phyloP scores from a whole-genome alignment of 2,888 invertebrate genomes.

The Miltochrista miniata region DNA sequence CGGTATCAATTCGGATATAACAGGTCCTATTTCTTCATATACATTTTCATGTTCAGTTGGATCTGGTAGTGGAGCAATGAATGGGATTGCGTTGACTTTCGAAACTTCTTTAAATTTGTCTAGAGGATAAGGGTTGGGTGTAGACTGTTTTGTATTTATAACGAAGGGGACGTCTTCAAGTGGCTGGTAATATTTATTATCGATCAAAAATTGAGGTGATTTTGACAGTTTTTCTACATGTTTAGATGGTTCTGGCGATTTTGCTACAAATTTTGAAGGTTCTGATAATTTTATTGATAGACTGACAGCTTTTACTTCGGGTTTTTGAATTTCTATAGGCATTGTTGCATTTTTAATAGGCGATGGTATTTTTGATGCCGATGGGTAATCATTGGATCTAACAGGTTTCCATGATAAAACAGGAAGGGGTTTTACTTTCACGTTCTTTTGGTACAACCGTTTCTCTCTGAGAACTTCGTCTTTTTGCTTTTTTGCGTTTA shows the following conservation, averaged over 20 bases:
- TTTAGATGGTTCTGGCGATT: constrained; percentile 34
- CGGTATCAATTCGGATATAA: constrained; percentile 27
- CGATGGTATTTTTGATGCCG: constrained; percentile 43
- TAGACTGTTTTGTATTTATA: constrained; percentile 51
- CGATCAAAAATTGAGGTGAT: constrained; percentile 65
- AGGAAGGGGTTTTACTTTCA: constrained; percentile 57
- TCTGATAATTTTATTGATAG: constrained; percentile 1
- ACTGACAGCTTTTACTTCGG: constrained; percentile 12
- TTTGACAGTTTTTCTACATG: constrained; percentile 57
- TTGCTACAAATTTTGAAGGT: constrained; percentile 5
- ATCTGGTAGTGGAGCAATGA: constrained; percentile 26
- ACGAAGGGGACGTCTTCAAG: constrained; percentile 66
- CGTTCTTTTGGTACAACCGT: constrained; percentile 63
- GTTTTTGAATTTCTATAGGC: constrained; percentile 37
- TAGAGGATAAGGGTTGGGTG: constrained; percentile 26
- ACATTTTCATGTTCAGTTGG: constrained; percentile 63
- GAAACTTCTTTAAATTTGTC: constrained; percentile 30
- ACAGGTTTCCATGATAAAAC: constrained; percentile 56
- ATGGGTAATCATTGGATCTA: constrained; percentile 48
- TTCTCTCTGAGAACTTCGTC: constrained; percentile 45
- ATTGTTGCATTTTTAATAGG: constrained; percentile 37
- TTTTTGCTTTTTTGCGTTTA: constrained; percentile 16
- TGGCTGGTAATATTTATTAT: constrained; percentile 74
- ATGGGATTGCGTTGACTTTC: constrained; percentile 38
- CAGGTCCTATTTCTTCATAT: constrained; percentile 74